These are phyloP conservation scores for Cantharis nigra DNA, from an alignment of 2,888 invertebrate species.

Conservation along the genomic window DNA sequence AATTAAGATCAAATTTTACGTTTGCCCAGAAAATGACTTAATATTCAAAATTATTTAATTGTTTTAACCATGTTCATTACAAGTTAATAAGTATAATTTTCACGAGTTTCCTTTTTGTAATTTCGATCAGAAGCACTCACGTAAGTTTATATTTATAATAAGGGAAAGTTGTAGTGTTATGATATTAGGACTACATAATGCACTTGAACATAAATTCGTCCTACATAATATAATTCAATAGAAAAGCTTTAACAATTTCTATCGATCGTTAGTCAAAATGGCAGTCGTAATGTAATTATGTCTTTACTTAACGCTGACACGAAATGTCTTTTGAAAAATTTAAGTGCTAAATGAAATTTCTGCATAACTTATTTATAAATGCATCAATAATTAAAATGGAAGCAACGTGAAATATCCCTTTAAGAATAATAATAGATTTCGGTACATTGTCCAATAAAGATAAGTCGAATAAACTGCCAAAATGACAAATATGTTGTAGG, in stretches of 20 bases:
- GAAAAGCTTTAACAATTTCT: constrained; percentile 1
- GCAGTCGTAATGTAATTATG: neutral
- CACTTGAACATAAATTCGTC: neutral
- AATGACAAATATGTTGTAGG: neutral
- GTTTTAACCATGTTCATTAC: too few species aligned
- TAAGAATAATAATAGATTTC: neutral
- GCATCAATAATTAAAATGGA: neutral
- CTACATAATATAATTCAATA: neutral
- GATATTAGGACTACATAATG: neutral
- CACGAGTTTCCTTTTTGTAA: neutral
- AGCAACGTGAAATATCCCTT: neutral
- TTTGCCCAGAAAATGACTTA: too few species aligned
- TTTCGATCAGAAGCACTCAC: neutral
- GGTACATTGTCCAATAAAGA: neutral
- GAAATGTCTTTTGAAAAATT: neutral
- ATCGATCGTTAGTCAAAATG: constrained; percentile 3
- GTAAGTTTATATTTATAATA: neutral
- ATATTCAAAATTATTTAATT: too few species aligned
- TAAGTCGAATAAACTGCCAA: neutral
- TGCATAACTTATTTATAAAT: neutral
- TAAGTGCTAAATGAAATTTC: neutral
- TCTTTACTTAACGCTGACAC: neutral
- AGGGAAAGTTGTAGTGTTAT: neutral
- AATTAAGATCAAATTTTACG: too few species aligned
- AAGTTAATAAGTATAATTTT: neutral